Conservation (phyloP, 2,888 invertebrate genomes). For the Eupithecia abbreviata region DNA sequence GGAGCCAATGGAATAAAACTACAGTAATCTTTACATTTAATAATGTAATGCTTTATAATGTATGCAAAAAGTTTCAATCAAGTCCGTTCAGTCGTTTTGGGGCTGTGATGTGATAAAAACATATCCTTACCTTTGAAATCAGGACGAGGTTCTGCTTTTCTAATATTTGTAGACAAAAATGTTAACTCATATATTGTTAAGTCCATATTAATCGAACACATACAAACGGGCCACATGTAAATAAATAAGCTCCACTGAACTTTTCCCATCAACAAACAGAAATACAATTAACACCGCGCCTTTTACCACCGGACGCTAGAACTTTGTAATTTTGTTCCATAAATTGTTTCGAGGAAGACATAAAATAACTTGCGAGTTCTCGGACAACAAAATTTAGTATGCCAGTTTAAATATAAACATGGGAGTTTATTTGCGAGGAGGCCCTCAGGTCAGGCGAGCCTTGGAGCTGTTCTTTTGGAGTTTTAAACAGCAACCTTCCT, state of each 20-base stretch:
- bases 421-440: background rate
- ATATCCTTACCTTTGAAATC: background rate
- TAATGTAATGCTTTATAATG: too few species aligned
- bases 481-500: background rate
- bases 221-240: background rate
- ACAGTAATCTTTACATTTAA: too few species aligned
- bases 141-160: background rate
- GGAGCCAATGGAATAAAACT: too few species aligned
- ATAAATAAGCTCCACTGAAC: conserved; percentile 13
- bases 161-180: background rate
- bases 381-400: conserved; percentile 42
- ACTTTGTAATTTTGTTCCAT: conserved; percentile 45
- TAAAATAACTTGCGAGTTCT: conserved; percentile 45
- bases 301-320: conserved; percentile 31
- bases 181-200: background rate
- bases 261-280: conserved; percentile 28
- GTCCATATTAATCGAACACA: background rate
- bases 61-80: background rate
- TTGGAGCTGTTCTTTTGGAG: background rate
- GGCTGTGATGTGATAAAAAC: background rate
- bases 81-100: background rate
- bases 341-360: conserved; percentile 49
- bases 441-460: background rate
- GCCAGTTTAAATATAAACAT: background rate
- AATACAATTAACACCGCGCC: conserved; percentile 28